A percentile compares a stretch with the other conserved stretches of the same genome.
Evolutionary conservation across 2,888 invertebrate species (phyloP).

Genomic region (Colletes collaris): DNA sequence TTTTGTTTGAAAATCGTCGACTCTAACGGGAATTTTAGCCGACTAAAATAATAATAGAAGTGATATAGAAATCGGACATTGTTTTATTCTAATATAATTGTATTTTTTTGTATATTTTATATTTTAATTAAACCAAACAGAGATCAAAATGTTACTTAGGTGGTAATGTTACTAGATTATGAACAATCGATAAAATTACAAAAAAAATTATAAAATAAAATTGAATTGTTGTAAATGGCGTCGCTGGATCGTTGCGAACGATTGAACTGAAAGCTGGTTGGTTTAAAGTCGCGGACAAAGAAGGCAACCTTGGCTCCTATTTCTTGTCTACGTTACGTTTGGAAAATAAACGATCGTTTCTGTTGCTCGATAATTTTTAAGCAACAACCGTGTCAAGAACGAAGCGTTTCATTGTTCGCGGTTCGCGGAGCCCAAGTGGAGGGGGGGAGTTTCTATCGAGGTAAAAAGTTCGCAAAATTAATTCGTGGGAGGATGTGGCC

Average conservation of each 20-base stretch:
- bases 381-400: not conserved
- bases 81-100: no score
- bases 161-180: no score
- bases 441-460: not conserved
- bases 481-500: slow-evolving; percentile 26
- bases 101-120: no score
- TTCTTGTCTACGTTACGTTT: slow-evolving; percentile 21
- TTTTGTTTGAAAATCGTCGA: no score
- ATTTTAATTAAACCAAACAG: no score
- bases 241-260: not conserved
- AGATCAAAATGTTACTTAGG: no score
- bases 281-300: slow-evolving; percentile 2
- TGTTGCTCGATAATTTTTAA: slow-evolving; percentile 8
- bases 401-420: not conserved
- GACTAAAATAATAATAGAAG: no score
- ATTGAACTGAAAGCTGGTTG: not conserved
- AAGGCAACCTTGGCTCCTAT: slow-evolving; percentile 18
- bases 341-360: slow-evolving; percentile 9
- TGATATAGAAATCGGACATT: no score
- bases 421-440: not conserved
- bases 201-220: not conserved
- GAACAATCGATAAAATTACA: not conserved
- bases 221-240: not conserved
- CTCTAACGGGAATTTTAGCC: no score
- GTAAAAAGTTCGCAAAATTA: slow-evolving; percentile 27